phyloP scores from a whole-genome alignment of 2,888 invertebrate genomes.

The Clepsis dumicolana region DNA sequence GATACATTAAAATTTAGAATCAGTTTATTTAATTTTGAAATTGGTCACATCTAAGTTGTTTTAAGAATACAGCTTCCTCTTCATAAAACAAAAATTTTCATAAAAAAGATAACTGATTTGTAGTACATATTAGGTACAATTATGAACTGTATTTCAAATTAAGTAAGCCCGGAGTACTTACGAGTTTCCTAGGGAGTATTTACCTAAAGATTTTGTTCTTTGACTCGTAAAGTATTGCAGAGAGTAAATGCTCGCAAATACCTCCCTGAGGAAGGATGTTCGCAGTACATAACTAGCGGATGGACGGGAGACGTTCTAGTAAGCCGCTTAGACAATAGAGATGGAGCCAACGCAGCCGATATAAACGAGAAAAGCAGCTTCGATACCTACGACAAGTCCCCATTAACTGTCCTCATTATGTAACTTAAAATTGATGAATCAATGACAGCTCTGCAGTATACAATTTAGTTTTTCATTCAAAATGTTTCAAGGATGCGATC shows the following conservation, averaged over 20 bases:
- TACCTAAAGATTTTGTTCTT: not conserved
- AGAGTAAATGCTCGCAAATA: conserved; percentile 7
- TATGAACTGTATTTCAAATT: not conserved
- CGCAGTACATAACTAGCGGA: conserved; percentile 12
- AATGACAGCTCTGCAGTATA: conserved; percentile 4
- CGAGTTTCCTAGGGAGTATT: not conserved
- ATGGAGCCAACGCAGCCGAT: not conserved
- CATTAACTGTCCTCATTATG: conserved; percentile 17
- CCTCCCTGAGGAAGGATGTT: conserved; percentile 8
- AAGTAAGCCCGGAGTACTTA: not conserved
- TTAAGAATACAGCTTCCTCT: not conserved
- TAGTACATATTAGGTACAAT: too few species aligned
- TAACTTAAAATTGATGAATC: not conserved
- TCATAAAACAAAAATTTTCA: not conserved
- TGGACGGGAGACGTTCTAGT: conserved; percentile 25
- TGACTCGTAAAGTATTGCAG: conserved; percentile 15
- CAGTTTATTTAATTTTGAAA: not conserved
- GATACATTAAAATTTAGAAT: not conserved
- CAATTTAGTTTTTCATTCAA: conserved; percentile 5
- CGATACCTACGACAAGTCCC: conserved; percentile 25
- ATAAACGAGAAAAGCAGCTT: conserved; percentile 9
- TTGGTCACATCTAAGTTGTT: not conserved
- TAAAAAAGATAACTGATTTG: too few species aligned
- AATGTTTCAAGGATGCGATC: conserved; percentile 6
- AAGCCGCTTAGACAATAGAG: not conserved